phyloP scores from a whole-genome alignment of 2,888 invertebrate genomes.

The Caenorhabditis japonica region DNA sequence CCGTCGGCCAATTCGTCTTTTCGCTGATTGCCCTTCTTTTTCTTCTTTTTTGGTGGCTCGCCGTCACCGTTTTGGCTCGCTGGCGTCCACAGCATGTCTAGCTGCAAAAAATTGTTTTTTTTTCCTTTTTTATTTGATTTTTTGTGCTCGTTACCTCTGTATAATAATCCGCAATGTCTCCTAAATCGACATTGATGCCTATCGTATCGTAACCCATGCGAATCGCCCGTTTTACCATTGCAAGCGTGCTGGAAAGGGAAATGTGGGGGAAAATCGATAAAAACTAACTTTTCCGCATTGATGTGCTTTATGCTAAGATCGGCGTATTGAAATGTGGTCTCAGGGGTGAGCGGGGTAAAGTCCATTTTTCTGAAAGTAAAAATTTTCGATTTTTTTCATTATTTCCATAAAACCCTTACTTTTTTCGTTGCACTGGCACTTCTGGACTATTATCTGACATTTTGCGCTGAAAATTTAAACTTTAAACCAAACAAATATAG shows the following conservation, averaged over 20 bases:
- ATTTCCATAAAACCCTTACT: conserved; percentile 8
- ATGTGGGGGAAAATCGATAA: not conserved
- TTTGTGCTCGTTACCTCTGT: conserved; percentile 21
- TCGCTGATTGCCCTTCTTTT: conserved; percentile 54
- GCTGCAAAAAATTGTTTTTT: conserved; percentile 22
- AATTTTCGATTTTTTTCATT: not conserved
- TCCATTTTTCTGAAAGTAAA: conserved; percentile 31
- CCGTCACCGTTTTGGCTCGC: conserved; percentile 34
- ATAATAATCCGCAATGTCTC: conserved; percentile 61
- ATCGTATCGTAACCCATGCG: conserved; percentile 75
- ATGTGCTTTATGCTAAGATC: conserved; percentile 73
- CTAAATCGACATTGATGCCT: conserved; percentile 75
- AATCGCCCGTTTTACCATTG: conserved; percentile 71
- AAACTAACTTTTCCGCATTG: conserved; percentile 43
- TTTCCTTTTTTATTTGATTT: not conserved
- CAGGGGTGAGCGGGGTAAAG: conserved; percentile 50
- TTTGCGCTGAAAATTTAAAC: not conserved
- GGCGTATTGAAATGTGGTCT: conserved; percentile 67
- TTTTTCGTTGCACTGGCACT: conserved; percentile 12
- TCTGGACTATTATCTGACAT: conserved; percentile 8
- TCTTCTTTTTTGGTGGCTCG: conserved; percentile 71
- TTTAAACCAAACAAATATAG: not conserved
- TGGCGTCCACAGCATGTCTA: conserved; percentile 51
- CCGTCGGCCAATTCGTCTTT: conserved; percentile 38
- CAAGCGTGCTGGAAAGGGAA: conserved; percentile 41